Conservation (phyloP, 2,888 invertebrate species). For the Andrena trimmerana region DNA sequence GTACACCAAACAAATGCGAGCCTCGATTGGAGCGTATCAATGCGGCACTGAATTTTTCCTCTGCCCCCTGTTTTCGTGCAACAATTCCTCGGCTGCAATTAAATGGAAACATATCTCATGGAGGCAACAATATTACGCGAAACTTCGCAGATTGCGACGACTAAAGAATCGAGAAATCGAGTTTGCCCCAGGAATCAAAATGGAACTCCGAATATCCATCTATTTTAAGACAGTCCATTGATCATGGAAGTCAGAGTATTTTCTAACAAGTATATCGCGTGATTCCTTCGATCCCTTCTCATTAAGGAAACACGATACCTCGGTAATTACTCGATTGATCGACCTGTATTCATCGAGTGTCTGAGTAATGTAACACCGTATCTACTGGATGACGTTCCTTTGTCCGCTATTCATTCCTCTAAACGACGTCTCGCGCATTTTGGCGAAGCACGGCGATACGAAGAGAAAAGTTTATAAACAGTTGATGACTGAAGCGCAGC, state of each 20-base stretch:
- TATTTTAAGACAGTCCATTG: slow-evolving; percentile 10
- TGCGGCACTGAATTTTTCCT: background rate
- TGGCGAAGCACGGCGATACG: too few relatives aligned
- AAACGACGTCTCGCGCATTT: too few relatives aligned
- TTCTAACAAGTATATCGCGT: slow-evolving; percentile 39
- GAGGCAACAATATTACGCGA: background rate
- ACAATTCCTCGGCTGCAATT: background rate
- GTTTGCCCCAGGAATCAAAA: background rate
- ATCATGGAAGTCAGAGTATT: slow-evolving; percentile 15
- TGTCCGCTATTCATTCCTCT: background rate
- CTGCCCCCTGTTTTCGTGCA: background rate
- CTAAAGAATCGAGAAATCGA: background rate
- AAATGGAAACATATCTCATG: background rate
- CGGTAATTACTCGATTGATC: slow-evolving; percentile 34
- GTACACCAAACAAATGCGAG: background rate
- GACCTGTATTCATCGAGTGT: slow-evolving; percentile 12
- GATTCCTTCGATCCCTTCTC: slow-evolving; percentile 13
- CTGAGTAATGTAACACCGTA: background rate
- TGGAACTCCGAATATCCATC: background rate
- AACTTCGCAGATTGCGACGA: background rate
- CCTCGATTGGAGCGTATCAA: background rate
- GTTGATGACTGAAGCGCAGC: too few relatives aligned
- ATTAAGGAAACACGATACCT: slow-evolving; percentile 32
- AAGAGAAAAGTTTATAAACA: too few relatives aligned
- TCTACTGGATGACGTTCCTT: background rate